Evolutionary conservation across 2,888 invertebrate species (phyloP).

Genomic region (Cantharis lateralis): DNA sequence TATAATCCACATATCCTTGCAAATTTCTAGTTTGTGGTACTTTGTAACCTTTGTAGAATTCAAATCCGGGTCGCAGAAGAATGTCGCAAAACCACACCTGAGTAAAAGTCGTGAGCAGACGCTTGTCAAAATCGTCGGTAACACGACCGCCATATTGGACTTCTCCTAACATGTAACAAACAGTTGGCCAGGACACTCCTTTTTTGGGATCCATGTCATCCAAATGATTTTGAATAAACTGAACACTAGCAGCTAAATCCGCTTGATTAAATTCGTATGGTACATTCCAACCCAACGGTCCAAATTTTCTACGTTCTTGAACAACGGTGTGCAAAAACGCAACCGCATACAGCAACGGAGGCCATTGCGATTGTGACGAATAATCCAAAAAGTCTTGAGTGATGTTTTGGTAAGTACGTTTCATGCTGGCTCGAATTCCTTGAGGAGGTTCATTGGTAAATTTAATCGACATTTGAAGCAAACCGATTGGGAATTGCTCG

Average conservation of each 20-base stretch:
- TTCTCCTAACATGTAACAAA: constrained; percentile 97
- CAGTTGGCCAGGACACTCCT: constrained; percentile 96
- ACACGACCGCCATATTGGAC: constrained; percentile 83
- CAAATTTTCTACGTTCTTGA: constrained; percentile 94
- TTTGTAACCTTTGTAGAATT: constrained; percentile 91
- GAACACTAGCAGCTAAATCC: constrained; percentile 93
- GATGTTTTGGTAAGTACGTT: constrained; percentile 88
- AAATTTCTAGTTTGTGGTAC: constrained; percentile 84
- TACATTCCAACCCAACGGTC: constrained; percentile 95
- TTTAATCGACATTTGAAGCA: constrained; percentile 90
- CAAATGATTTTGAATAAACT: constrained; percentile 94
- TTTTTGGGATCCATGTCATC: constrained; percentile 97
- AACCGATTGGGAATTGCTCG: constrained; percentile 88
- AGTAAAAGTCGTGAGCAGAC: constrained; percentile 89
- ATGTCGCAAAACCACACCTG: constrained; percentile 95
- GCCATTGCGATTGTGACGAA: constrained; percentile 91
- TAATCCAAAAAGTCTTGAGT: constrained; percentile 93
- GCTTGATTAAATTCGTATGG: constrained; percentile 98
- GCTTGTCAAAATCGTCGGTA: constrained; percentile 96
- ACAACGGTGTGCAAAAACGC: constrained; percentile 95
- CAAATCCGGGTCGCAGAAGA: constrained; percentile 83
- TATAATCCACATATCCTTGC: constrained; percentile 82
- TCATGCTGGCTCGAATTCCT: constrained; percentile 91
- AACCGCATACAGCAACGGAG: constrained; percentile 88
- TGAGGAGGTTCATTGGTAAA: constrained; percentile 98